Base-by-base conservation (phyloP, 2,797 vertebrate genomes). In the Esox lucius region DNA sequence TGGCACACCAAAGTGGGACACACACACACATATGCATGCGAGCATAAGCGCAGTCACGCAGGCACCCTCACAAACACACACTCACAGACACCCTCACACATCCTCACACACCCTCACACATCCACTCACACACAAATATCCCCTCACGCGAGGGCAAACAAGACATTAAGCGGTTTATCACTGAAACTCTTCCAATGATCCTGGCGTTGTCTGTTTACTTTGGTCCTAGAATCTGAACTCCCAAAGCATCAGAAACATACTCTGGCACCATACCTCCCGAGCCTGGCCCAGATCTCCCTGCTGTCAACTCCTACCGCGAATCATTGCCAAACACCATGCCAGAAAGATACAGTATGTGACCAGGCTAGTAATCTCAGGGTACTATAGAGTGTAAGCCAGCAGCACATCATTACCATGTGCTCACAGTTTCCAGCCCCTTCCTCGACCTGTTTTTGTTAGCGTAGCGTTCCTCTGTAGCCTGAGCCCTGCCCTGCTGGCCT, bases 11-110 rank as follows among this genome's bases (percentile, higher is more conserved):
- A 64, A 64, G 26, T 35, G 33, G 33, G 33, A 35, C 33, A 35
- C 33, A 64, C 61, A 28, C 22, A 64, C 26, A 31, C 24, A 22
- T 11, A 62, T 28, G 24, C 59, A 22, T 22, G 24, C 4, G 61
- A 42, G 65, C 7, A 42, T 53, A 77, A 51, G 46, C 46, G 61
- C 16, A 64, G 67, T 11, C 73, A 66, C 46, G 64, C 31, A 51
- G 9, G 12, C 61, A 64, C 22, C n/a, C n/a, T n/a, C n/a, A 39
- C 76, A n/a, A 69, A n/a, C 56, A 64, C 33, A 46, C 33, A 15
- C 31, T 42, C 39, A 19, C 33, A 42, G 5, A 89, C 92, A 92
- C 87, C 80, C 87, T 73, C 62, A 35, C 33, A 35, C 33, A 64
- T 61, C 28, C 24, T 64, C 26, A 31, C 24, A 22, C 73, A 66